Conservation (phyloP, 2,888 invertebrate species). For the Notocelia uddmanniana region DNA sequence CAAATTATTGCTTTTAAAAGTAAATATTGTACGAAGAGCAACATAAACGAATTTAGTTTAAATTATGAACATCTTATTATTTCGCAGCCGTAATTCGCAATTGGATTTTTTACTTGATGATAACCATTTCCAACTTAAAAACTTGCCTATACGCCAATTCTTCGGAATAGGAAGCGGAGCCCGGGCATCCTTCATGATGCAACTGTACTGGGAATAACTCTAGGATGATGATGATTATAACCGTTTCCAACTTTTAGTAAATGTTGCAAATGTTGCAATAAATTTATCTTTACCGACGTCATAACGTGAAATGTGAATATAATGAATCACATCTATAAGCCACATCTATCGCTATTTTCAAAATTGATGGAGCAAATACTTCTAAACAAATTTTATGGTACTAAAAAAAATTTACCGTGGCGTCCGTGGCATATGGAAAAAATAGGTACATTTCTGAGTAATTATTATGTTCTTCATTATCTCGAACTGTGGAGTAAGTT, state of each 20-base stretch:
- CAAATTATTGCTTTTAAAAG: constrained; percentile 22
- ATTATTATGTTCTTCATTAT: background rate
- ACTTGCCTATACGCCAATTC: too few relatives aligned
- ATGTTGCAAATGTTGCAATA: constrained; percentile 25
- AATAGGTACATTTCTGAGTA: background rate
- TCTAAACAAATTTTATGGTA: background rate
- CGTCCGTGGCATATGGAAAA: background rate
- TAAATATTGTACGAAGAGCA: constrained; percentile 24
- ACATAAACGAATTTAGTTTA: constrained; percentile 13
- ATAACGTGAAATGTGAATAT: background rate
- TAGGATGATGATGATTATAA: too few relatives aligned
- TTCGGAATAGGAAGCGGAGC: too few relatives aligned
- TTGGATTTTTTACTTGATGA: constrained; percentile 12
- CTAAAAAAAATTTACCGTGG: background rate
- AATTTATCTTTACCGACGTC: constrained; percentile 20
- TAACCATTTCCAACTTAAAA: constrained; percentile 13
- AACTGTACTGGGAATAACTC: too few relatives aligned
- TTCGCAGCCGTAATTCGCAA: background rate
- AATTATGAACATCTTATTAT: constrained; percentile 24
- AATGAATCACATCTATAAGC: background rate
- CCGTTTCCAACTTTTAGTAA: constrained; percentile 12
- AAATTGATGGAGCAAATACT: background rate
- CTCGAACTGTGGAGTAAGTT: background rate
- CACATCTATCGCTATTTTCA: constrained; percentile 1
- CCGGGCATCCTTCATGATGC: too few relatives aligned